phyloP scores from a whole-genome alignment of 30 jellyfish, hydroid and myxozoan genomes.

The Sanderia malayensis region DNA sequence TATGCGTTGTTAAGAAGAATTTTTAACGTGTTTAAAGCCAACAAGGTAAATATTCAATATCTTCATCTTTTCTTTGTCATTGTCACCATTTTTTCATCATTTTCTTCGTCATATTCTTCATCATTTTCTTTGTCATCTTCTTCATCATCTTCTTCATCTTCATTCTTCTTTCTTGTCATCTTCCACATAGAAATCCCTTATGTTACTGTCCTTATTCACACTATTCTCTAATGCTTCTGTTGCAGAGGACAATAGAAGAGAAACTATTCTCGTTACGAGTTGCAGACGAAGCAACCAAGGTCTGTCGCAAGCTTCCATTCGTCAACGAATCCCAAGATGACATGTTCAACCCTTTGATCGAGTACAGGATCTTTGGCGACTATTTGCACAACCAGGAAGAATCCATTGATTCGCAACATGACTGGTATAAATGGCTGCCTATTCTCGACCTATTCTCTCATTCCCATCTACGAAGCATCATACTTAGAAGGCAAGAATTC shows the following conservation, averaged over 20 bases:
- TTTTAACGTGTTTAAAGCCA: constrained; percentile 28
- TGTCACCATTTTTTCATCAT: not conserved
- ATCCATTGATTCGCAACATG: constrained; percentile 3
- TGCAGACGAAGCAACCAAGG: not conserved
- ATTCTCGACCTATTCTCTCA: constrained; percentile 15
- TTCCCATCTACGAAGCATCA: constrained; percentile 15
- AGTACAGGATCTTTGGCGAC: constrained; percentile 41
- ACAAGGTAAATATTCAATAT: constrained; percentile 20
- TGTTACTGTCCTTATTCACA: not conserved
- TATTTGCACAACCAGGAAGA: constrained; percentile 40
- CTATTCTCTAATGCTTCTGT: too few species aligned
- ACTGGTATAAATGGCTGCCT: constrained; percentile 39
- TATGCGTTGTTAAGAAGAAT: constrained; percentile 25
- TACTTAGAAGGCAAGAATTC: constrained; percentile 51
- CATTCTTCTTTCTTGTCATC: not conserved
- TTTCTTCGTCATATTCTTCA: not conserved
- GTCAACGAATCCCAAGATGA: not conserved
- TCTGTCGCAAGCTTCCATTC: not conserved
- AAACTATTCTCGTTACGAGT: constrained; percentile 22
- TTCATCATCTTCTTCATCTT: not conserved
- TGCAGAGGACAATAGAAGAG: constrained; percentile 36
- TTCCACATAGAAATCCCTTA: too few species aligned
- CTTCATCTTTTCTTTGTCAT: not conserved
- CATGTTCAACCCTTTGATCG: constrained; percentile 16
- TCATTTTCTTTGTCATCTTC: not conserved